These are phyloP conservation scores for Phylloscopus trochiloides DNA, from an alignment of 2,113 vertebrate species.

Conservation along the genomic window DNA sequence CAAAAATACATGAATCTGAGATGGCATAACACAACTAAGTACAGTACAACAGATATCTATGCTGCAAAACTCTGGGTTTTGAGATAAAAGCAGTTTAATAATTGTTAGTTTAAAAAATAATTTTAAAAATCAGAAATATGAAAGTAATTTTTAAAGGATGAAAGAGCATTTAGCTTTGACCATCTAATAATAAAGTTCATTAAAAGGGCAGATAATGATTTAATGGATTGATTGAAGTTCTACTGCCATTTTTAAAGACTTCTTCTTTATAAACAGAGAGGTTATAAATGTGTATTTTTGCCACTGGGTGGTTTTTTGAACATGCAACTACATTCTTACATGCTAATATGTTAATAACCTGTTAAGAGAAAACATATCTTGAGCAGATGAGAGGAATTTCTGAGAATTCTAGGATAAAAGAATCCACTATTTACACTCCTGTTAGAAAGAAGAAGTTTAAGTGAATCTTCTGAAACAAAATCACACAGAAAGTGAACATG, in stretches of 20 bases:
- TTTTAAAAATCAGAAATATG: neutral
- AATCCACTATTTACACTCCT: neutral
- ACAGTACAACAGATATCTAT: neutral
- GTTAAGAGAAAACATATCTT: neutral
- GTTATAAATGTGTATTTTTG: neutral
- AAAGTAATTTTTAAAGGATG: neutral
- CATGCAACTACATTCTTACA: neutral
- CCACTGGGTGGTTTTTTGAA: neutral
- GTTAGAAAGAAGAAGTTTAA: neutral
- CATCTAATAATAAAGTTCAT: neutral
- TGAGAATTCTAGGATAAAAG: neutral
- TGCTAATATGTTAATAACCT: neutral
- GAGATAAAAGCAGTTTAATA: neutral
- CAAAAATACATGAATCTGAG: neutral
- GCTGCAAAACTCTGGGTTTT: neutral
- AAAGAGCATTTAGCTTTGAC: neutral
- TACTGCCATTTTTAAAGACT: neutral
- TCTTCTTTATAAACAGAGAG: neutral
- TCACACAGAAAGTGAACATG: neutral
- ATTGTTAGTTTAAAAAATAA: neutral
- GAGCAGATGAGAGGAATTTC: neutral
- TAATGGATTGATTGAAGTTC: neutral
- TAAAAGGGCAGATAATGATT: neutral
- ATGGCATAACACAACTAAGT: neutral
- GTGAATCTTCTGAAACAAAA: neutral